Evolutionary conservation across 2,888 invertebrate genomes (phyloP), one percentile per base, ranked within the genome.

Genomic region (Spicauda simplicius): DNA sequence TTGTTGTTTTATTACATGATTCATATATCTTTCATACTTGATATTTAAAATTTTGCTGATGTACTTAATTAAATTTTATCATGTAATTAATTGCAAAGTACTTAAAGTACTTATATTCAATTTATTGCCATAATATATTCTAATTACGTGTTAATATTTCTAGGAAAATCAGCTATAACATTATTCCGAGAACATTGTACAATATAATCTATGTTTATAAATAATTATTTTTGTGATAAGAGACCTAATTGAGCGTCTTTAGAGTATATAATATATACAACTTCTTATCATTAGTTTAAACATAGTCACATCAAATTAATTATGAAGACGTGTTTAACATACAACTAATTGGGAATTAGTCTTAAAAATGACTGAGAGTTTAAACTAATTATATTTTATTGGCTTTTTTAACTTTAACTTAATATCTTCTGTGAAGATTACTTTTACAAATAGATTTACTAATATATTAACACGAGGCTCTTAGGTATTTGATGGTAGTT

Each of bases 341-440:
- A 62, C 72, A 59, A 62, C 65, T 64, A 64, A 64, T 65, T 56
- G 77, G 62, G 48, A 50, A 33, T 65, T 78, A 77, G 77, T 80
- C 73, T 79, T 73, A 73, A 65, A 80, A 77, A 75, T 74, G 80
- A 84, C 83, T 83, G 83, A 83, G 50, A 56, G 67, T 68, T 65
- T 57, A 50, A 52, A 57, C 57, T 52, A 57, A 53, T 30, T 50
- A 30, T 54, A 62, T 33, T 64, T 64, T 57, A 56, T 69, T 33
- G 58, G 69, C 69, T 72, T 77, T 72, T 72, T 81, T 75, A 76
- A 80, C 74, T 79, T 71, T 73, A 77, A 80, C 76, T 71, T 71
- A 58, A 76, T 78, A 73, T 84, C 84, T 85, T 87, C 83, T 80
- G 80, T 86, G 84, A 86, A 85, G 83, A 79, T 79, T 71, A 71